phyloP scores from a whole-genome alignment of 2,888 invertebrate genomes.

The Gastrophysa polygoni region DNA sequence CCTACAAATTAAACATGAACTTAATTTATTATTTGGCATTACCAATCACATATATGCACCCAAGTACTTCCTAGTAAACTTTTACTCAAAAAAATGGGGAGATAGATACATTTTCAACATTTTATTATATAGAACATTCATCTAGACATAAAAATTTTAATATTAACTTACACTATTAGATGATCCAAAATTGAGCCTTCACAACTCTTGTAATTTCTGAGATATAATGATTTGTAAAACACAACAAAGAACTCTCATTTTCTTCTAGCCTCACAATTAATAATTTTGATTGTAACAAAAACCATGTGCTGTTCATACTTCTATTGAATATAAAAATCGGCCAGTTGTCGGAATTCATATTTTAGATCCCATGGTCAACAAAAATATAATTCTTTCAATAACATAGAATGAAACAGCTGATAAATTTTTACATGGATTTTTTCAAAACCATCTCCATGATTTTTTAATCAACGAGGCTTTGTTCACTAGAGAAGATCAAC shows the following conservation, averaged over 20 bases:
- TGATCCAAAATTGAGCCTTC: conserved; percentile 17
- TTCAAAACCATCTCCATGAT: no score
- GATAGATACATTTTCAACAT: conserved; percentile 3
- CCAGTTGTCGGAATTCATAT: neutral
- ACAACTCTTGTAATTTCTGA: neutral
- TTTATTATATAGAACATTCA: conserved; percentile 39
- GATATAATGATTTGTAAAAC: neutral
- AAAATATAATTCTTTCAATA: neutral
- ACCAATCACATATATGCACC: no score
- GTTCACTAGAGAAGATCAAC: no score
- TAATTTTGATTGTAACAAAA: neutral
- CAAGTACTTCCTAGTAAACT: no score
- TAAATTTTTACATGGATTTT: no score
- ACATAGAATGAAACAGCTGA: neutral
- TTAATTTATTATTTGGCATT: no score
- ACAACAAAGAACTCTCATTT: neutral
- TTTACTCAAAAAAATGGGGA: neutral
- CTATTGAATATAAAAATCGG: neutral
- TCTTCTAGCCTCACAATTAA: neutral
- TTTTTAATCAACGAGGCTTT: no score
- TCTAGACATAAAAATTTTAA: conserved; percentile 37
- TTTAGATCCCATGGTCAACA: neutral
- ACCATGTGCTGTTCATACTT: neutral
- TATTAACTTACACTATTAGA: conserved; percentile 33
- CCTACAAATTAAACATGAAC: no score